Conservation (phyloP, 1,140 invertebrate species). For the Pollicipes pollicipes region DNA sequence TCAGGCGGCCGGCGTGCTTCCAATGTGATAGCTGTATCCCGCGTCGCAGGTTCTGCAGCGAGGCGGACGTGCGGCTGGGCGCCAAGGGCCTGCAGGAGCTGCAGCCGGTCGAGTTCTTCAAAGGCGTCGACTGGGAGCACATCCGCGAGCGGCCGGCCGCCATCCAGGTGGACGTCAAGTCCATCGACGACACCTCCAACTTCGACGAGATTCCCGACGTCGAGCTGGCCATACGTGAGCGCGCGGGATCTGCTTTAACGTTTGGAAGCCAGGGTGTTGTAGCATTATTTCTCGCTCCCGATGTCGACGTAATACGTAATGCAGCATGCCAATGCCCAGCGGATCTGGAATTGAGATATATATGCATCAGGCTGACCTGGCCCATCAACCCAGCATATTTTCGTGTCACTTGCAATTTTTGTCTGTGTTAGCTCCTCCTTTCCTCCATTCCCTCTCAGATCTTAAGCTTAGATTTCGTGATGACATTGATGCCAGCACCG, state of each 20-base stretch:
- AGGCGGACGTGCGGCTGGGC: conserved; percentile 72
- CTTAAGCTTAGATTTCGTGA: too few relatives aligned
- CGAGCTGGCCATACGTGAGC: conserved; percentile 94
- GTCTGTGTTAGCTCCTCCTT: too few relatives aligned
- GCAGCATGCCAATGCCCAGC: too few relatives aligned
- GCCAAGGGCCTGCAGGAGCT: conserved; percentile 61
- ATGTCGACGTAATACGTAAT: too few relatives aligned
- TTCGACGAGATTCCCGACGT: conserved; percentile 99
- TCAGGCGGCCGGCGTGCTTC: too few relatives aligned
- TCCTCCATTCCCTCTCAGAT: too few relatives aligned
- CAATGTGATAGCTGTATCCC: too few relatives aligned
- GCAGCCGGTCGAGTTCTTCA: conserved; percentile 64
- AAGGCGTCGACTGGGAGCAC: conserved; percentile 88
- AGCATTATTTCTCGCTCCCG: not conserved
- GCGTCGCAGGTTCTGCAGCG: conserved; percentile 76
- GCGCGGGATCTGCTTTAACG: not conserved
- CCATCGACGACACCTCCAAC: conserved; percentile 95
- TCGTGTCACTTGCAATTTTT: too few relatives aligned
- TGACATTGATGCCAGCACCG: too few relatives aligned
- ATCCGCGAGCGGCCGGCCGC: conserved; percentile 91
- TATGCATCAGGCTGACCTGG: too few relatives aligned
- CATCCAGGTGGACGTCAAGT: conserved; percentile 83
- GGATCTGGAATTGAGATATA: too few relatives aligned
- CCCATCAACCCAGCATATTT: too few relatives aligned
- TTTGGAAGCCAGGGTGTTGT: not conserved